Percentiles rank a stretch among this genome's conserved stretches.
Conservation (phyloP, 92 coral and sea anemone species). For the Porites evermanni region DNA sequence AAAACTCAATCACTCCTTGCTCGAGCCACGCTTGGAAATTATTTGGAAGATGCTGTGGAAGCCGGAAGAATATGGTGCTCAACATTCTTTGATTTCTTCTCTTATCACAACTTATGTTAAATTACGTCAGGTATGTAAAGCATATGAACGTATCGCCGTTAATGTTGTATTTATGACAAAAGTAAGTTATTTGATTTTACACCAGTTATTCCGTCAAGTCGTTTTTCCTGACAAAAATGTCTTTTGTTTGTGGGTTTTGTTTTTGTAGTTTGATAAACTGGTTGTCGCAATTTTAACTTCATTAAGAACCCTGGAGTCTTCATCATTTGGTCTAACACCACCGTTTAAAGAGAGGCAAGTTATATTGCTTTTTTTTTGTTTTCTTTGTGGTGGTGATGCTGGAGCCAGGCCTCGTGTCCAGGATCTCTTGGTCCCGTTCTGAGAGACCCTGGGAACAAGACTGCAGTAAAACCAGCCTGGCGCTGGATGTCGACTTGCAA, state of each 20-base stretch:
- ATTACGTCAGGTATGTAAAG: slow-evolving; percentile 73
- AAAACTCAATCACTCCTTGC: slow-evolving; percentile 71
- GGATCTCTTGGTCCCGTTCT: too few species aligned
- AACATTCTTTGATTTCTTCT: slow-evolving; percentile 59
- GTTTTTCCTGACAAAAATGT: not conserved
- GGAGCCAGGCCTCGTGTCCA: too few species aligned
- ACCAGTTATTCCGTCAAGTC: too few species aligned
- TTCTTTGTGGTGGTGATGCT: too few species aligned
- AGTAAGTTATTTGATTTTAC: too few species aligned
- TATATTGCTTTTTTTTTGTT: not conserved
- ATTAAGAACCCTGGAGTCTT: slow-evolving; percentile 33
- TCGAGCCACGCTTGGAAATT: slow-evolving; percentile 74
- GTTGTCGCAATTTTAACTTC: slow-evolving; percentile 48
- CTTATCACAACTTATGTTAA: slow-evolving; percentile 70
- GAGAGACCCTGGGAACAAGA: too few species aligned
- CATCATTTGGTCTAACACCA: slow-evolving; percentile 16
- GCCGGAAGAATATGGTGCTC: not conserved
- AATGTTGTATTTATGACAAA: too few species aligned
- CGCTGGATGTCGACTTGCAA: too few species aligned
- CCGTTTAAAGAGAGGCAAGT: slow-evolving; percentile 46
- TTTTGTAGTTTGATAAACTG: slow-evolving; percentile 66
- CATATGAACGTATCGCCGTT: too few species aligned
- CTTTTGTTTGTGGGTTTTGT: not conserved
- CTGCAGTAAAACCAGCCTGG: too few species aligned
- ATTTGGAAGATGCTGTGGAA: slow-evolving; percentile 72